These are phyloP conservation scores for Eurytoma adleriae DNA, from an alignment of 2,888 invertebrate species.

Conservation along the genomic window DNA sequence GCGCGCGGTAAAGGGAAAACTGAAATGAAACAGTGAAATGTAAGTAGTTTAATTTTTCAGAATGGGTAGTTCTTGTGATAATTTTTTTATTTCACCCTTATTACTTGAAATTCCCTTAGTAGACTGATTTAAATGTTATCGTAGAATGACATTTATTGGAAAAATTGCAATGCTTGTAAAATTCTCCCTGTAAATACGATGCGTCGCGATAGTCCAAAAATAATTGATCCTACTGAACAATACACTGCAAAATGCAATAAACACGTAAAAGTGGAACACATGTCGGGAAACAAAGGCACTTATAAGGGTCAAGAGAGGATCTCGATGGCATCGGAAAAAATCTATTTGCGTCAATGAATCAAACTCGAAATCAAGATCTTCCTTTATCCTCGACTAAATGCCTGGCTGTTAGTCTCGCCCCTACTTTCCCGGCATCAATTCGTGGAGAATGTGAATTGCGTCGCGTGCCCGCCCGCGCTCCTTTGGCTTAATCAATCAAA, in stretches of 20 bases:
- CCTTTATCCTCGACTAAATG: constrained; percentile 34
- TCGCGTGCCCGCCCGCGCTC: constrained; percentile 32
- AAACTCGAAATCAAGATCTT: constrained; percentile 45
- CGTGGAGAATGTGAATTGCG: constrained; percentile 27
- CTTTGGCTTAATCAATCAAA: constrained; percentile 70
- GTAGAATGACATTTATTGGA: too few relatives aligned
- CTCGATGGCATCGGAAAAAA: background rate
- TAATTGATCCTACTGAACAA: too few relatives aligned
- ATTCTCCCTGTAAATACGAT: too few relatives aligned
- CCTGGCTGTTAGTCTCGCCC: background rate
- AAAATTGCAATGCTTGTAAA: too few relatives aligned
- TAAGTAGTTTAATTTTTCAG: background rate
- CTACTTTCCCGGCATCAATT: constrained; percentile 16
- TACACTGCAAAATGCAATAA: too few relatives aligned
- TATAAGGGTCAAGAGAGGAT: background rate
- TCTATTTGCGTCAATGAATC: constrained; percentile 27
- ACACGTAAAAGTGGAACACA: too few relatives aligned
- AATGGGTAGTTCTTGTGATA: background rate
- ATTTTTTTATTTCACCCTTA: too few relatives aligned
- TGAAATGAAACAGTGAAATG: background rate
- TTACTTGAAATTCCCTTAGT: too few relatives aligned
- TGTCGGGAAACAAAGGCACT: background rate
- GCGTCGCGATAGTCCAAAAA: too few relatives aligned
- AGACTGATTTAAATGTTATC: too few relatives aligned
- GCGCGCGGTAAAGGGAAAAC: constrained; percentile 38